A percentile compares a stretch with the other conserved stretches of the same genome.
Evolutionary conservation across 1,140 invertebrate genomes (phyloP).

Genomic region (Whitmania pigra): DNA sequence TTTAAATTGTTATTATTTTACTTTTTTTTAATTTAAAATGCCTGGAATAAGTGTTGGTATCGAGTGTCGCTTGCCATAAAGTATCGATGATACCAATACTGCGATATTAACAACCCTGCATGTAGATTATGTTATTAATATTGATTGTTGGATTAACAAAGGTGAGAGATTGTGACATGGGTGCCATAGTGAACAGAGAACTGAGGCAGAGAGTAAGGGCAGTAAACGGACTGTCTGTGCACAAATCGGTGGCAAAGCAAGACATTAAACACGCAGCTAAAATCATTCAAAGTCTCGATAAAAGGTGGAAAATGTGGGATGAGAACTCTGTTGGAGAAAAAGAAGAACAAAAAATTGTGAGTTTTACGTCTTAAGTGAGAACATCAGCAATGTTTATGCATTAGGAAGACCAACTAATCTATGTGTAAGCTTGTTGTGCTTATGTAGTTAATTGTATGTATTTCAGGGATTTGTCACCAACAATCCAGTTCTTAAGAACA

Average conservation of each 20-base stretch:
- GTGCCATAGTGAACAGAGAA: constrained; percentile 85
- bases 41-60: no score
- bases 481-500: constrained; percentile 90
- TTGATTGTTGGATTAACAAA: constrained; percentile 34
- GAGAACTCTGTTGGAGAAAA: constrained; percentile 42
- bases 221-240: constrained; percentile 78
- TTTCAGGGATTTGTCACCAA: constrained; percentile 54
- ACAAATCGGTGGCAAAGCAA: constrained; percentile 69
- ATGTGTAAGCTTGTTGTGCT: no score
- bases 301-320: constrained; percentile 65
- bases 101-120: no score
- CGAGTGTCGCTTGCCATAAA: no score
- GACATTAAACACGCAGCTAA: constrained; percentile 87
- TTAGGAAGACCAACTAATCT: no score
- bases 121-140: neutral
- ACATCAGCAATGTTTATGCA: no score
- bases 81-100: no score
- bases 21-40: no score
- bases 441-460: no score
- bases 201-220: constrained; percentile 77
- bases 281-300: constrained; percentile 86
- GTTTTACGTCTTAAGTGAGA: neutral
- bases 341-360: constrained; percentile 35
- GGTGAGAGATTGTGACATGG: constrained; percentile 79
- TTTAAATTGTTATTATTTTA: no score